phyloP scores from a whole-genome alignment of 2,888 invertebrate species.

The Tinea trinotella region DNA sequence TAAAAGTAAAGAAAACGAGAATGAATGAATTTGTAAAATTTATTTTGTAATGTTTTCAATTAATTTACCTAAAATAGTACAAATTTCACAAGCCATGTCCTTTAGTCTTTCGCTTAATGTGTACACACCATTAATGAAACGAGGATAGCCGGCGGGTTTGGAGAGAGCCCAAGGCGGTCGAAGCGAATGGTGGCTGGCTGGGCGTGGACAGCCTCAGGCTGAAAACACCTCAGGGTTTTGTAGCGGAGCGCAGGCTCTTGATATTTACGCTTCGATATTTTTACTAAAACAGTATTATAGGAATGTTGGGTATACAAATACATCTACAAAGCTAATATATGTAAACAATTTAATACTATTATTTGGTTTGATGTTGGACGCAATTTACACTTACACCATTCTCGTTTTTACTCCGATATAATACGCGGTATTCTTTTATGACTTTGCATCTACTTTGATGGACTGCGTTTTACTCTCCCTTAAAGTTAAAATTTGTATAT shows the following conservation, averaged over 20 bases:
- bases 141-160: neutral
- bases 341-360: neutral
- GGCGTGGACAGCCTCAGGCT: neutral
- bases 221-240: neutral
- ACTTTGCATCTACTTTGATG: no score
- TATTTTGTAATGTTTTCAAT: no score
- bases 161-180: constrained; percentile 5
- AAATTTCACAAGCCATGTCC: neutral
- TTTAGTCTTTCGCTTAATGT: neutral
- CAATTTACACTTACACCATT: no score
- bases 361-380: neutral
- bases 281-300: constrained; percentile 1
- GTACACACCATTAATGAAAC: constrained; percentile 10
- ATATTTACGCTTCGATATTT: constrained; percentile 7
- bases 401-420: no score
- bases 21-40: no score
- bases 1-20: no score
- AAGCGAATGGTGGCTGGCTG: constrained; percentile 3
- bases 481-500: no score
- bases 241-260: neutral
- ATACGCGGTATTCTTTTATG: no score
- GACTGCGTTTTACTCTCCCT: no score
- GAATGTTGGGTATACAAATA: no score
- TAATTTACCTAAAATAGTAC: neutral
- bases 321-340: neutral